Evolutionary conservation across 2,113 vertebrate genomes (phyloP).

Genomic region (Toxotes chatareus): DNA sequence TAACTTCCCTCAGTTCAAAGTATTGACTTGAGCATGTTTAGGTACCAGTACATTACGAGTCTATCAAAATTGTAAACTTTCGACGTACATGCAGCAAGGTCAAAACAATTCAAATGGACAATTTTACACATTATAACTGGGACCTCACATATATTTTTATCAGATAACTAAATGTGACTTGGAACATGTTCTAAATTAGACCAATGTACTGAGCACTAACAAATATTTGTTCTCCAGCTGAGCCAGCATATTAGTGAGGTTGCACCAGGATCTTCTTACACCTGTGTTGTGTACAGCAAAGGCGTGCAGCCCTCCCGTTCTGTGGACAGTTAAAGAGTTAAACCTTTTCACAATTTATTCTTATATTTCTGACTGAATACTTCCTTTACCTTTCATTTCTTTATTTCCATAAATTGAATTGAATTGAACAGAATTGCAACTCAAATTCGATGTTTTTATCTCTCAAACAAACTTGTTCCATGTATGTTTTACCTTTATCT

Average conservation of each 20-base stretch:
- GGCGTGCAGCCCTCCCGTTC: background rate
- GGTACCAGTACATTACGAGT: no score
- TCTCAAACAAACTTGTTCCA: no score
- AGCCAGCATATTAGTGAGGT: background rate
- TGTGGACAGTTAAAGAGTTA: background rate
- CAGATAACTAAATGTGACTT: background rate
- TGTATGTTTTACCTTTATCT: no score
- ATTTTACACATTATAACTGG: background rate
- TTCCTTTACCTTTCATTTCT: no score
- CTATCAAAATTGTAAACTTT: no score
- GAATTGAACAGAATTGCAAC: no score
- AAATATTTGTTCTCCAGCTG: constrained; percentile 28
- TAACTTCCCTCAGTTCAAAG: no score
- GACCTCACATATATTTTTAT: background rate
- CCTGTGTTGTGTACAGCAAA: background rate
- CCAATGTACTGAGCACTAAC: background rate
- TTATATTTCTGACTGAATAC: background rate
- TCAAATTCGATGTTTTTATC: no score
- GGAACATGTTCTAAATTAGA: background rate
- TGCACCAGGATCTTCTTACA: background rate
- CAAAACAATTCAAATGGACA: background rate
- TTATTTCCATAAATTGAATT: no score
- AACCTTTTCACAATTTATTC: background rate
- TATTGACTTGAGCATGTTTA: no score
- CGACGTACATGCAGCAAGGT: no score